Percentiles rank a stretch among this genome's conserved stretches.
Conservation (phyloP, 2,113 vertebrate species). For the Recurvirostra avosetta region DNA sequence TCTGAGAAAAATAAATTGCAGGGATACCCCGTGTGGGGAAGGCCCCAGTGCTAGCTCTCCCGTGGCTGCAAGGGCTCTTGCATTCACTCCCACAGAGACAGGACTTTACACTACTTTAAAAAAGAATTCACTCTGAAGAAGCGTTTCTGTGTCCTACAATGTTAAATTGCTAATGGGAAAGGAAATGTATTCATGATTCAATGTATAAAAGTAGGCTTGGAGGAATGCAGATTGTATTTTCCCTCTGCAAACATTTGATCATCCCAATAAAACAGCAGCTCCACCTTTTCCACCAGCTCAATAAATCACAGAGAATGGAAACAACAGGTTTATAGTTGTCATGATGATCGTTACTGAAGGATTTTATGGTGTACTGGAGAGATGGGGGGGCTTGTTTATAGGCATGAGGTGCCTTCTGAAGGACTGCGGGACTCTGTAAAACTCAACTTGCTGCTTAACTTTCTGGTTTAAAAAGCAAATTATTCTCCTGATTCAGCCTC, state of each 20-base stretch:
- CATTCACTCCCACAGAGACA: neutral
- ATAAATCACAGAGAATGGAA: slow-evolving; percentile 47
- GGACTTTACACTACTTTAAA: neutral
- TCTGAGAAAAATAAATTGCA: neutral
- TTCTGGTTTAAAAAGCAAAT: neutral
- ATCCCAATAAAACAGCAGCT: slow-evolving; percentile 30
- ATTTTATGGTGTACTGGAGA: slow-evolving; percentile 22
- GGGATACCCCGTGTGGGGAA: neutral
- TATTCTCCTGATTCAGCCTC: neutral
- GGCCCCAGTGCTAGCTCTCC: neutral
- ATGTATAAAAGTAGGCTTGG: neutral
- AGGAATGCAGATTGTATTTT: slow-evolving; percentile 38
- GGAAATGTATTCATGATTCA: slow-evolving; percentile 16
- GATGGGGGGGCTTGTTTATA: neutral
- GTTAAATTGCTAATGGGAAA: slow-evolving; percentile 32
- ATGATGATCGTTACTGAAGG: neutral
- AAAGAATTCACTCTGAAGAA: neutral
- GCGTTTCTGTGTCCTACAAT: neutral
- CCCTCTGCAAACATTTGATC: slow-evolving; percentile 47
- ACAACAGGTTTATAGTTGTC: slow-evolving; percentile 48
- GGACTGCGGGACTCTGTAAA: neutral
- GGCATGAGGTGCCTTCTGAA: neutral
- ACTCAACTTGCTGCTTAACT: neutral
- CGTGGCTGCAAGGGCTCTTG: neutral
- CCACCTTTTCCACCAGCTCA: slow-evolving; percentile 20